Conservation (phyloP, 2,113 vertebrate genomes). For the Paratilapia polleni region DNA sequence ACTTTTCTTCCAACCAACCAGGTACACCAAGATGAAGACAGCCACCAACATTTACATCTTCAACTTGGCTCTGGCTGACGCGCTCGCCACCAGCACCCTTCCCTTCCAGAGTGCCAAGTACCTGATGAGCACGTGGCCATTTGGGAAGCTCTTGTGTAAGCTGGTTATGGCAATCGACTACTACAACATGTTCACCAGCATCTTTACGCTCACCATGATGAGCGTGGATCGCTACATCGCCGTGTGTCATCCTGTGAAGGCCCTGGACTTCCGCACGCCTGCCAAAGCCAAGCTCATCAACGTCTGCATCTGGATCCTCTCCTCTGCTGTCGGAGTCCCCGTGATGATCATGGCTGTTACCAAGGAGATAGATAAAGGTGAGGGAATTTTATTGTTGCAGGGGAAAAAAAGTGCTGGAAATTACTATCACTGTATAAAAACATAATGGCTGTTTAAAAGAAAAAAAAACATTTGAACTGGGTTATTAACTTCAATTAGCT, state of each 20-base stretch:
- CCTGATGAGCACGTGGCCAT: constrained; percentile 96
- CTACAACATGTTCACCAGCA: constrained; percentile 99
- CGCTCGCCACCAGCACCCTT: constrained; percentile 93
- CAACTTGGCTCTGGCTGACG: constrained; percentile 93
- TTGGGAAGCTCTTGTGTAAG: constrained; percentile 92
- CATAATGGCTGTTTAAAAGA: not conserved
- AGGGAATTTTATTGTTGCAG: constrained; percentile 48
- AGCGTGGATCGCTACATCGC: constrained; percentile 96
- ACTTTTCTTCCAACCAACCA: constrained; percentile 61
- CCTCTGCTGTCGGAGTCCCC: constrained; percentile 91
- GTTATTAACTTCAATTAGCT: constrained; percentile 45
- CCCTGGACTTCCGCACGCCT: constrained; percentile 92
- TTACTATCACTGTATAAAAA: not conserved
- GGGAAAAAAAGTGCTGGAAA: not conserved
- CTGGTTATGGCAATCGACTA: constrained; percentile 93
- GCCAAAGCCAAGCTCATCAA: constrained; percentile 96
- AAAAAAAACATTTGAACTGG: constrained; percentile 24
- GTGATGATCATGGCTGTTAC: constrained; percentile 94
- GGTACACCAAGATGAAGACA: constrained; percentile 98
- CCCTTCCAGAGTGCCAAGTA: constrained; percentile 97
- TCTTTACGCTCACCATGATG: constrained; percentile 99
- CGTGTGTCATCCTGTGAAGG: constrained; percentile 93
- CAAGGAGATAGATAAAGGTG: constrained; percentile 83
- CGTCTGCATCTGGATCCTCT: constrained; percentile 94
- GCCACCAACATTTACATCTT: constrained; percentile 99